A percentile compares a stretch with the other conserved stretches of the same genome.
Conservation (phyloP, 2,113 vertebrate species). For the Erythrocercus mccallii region DNA sequence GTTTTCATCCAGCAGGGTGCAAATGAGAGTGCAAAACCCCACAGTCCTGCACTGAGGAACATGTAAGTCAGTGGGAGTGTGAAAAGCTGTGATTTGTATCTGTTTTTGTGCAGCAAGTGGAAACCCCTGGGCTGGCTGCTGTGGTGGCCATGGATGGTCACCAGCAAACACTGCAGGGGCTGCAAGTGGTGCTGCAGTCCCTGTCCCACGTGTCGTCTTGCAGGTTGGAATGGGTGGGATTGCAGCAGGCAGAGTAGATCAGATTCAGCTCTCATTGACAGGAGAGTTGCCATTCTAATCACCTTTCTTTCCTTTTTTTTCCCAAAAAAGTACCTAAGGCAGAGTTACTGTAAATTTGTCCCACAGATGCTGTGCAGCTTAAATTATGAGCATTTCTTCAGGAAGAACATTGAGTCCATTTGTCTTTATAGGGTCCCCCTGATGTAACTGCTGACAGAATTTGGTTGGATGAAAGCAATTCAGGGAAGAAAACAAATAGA, state of each 20-base stretch:
- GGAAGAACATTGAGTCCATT: conserved; percentile 21
- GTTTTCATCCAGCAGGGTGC: background rate
- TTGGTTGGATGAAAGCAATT: conserved; percentile 29
- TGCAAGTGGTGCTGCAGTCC: background rate
- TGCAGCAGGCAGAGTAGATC: background rate
- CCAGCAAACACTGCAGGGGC: background rate
- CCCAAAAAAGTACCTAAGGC: background rate
- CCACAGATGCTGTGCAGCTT: background rate
- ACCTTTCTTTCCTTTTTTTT: background rate
- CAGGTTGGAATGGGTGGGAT: background rate
- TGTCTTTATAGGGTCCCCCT: background rate
- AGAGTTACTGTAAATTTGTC: background rate
- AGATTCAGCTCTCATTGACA: background rate
- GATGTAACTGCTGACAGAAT: conserved; percentile 25
- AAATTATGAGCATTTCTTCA: conserved; percentile 13
- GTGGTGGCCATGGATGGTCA: background rate
- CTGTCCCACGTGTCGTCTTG: background rate
- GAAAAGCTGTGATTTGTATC: rapidly evolving
- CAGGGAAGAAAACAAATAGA: conserved; percentile 18
- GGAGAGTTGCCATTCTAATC: background rate
- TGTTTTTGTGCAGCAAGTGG: background rate
- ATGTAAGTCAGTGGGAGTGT: rapidly evolving
- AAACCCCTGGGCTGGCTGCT: background rate
- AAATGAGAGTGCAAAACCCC: background rate
- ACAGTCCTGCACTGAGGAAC: background rate